These are phyloP conservation scores for Channa argus DNA, from an alignment of 2,113 vertebrate species.

Conservation along the genomic window DNA sequence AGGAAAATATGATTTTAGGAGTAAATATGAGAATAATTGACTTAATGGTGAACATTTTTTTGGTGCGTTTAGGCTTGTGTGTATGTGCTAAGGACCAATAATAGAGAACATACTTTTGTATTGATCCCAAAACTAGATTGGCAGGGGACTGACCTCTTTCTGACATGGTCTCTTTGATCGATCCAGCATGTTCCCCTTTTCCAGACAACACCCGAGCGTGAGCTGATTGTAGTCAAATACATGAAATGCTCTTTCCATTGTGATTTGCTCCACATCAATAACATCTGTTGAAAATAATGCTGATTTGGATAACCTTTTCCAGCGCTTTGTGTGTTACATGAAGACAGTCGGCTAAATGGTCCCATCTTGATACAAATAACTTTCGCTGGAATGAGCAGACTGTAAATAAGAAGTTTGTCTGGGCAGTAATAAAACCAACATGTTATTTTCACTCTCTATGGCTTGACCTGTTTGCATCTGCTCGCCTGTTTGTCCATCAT, in stretches of 20 bases:
- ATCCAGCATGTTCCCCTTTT: constrained; percentile 70
- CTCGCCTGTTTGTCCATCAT: constrained; percentile 16
- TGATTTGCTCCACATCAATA: constrained; percentile 58
- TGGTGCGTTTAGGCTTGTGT: constrained; percentile 3
- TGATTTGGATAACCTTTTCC: constrained; percentile 71
- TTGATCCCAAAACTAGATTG: constrained; percentile 67
- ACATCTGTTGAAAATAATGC: constrained; percentile 72
- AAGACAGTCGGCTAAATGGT: constrained; percentile 47
- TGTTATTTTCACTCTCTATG: constrained; percentile 18
- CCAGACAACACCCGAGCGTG: constrained; percentile 65
- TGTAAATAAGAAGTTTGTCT: constrained; percentile 39
- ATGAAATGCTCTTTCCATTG: constrained; percentile 72
- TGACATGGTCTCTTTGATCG: constrained; percentile 67
- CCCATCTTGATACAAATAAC: constrained; percentile 45
- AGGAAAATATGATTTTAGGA: constrained; percentile 7
- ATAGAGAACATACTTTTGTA: constrained; percentile 73
- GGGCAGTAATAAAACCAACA: constrained; percentile 43
- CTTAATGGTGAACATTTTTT: constrained; percentile 20
- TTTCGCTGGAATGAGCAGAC: constrained; percentile 17
- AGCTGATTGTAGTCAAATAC: constrained; percentile 66
- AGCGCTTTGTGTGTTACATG: constrained; percentile 59
- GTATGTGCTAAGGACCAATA: constrained; percentile 39
- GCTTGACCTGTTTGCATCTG: constrained; percentile 27
- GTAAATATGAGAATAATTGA: constrained; percentile 23
- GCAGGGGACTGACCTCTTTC: constrained; percentile 59